Base-by-base conservation (phyloP, 2,113 vertebrate species). In the Anas platyrhynchos region DNA sequence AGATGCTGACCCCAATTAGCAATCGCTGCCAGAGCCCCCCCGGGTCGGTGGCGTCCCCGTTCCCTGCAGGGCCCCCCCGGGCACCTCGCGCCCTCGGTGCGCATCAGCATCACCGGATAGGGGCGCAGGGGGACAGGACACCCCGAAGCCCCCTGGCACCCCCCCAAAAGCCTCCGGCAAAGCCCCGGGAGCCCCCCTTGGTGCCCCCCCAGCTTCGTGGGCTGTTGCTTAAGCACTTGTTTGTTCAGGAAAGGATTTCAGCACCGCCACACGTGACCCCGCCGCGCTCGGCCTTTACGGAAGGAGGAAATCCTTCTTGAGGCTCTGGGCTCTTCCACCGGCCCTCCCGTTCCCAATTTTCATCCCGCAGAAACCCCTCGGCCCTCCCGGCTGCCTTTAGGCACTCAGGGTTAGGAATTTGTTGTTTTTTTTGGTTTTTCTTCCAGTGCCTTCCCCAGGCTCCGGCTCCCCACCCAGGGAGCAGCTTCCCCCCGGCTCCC, bases 1-100 rank as follows among this genome's bases (percentile, higher is more conserved):
- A 6, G 55, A 10, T 31, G 55, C 29, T 18, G 17, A 8, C 7
- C 46, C 76, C 25, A 26, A 5, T 63, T 71, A 14, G 26, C 38
- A n/a, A 9, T 61, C 16, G 7, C 15, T 29, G 12, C 75, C 54
- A 18, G 18, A n/a, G 36, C 66, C 32, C 68, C 21, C 26, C 7
- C 3, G 21, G 16, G 38, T 20, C 4, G 62, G 44, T 15, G 63
- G 23, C 52, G 71, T 18, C 16, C 1, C 1, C 2, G 16, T 5
- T 27, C 48, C 43, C 11, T 11, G 23, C 4, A 1, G 2, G 26
- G 41, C 46, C 52, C 46, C 41, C 46, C 41, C 0, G 0, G 27
- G 61, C 6, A 27, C 46, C 36, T 63, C 25, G 23, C 22, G 50
- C 50, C 50, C 50, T 52, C 23, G 23, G 50, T 7, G 13, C 23